phyloP scores from a whole-genome alignment of 1,140 invertebrate genomes.

The Hylaeus anthracinus region DNA sequence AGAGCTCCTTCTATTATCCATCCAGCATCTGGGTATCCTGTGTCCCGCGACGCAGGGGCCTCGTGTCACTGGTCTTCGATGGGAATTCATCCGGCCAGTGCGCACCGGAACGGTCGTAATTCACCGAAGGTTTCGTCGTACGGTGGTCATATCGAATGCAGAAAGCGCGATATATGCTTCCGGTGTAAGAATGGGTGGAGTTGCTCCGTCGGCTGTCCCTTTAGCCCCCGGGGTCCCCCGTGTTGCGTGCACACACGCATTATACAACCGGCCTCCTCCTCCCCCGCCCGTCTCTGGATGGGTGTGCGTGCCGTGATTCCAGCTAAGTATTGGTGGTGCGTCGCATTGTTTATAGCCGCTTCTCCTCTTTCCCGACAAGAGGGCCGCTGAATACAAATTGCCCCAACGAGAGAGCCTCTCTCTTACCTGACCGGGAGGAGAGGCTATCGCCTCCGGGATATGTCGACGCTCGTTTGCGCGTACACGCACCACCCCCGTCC shows the following conservation, averaged over 20 bases:
- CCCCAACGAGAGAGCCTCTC: conserved; percentile 47
- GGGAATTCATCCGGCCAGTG: conserved; percentile 7
- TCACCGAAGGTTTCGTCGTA: conserved; percentile 46
- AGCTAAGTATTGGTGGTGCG: conserved; percentile 71
- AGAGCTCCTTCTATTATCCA: neutral
- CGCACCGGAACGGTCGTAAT: conserved; percentile 54
- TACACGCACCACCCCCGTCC: conserved; percentile 35
- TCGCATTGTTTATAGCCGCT: conserved; percentile 78
- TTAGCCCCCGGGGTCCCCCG: conserved; percentile 48
- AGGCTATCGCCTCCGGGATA: conserved; percentile 50
- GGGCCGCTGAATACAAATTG: conserved; percentile 75
- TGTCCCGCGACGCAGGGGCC: neutral
- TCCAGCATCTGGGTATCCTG: neutral
- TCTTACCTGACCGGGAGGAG: conserved; percentile 45
- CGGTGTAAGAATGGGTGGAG: conserved; percentile 73
- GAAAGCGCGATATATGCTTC: conserved; percentile 72
- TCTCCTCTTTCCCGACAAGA: conserved; percentile 74
- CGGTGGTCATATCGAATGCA: conserved; percentile 74
- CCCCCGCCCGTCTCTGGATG: neutral
- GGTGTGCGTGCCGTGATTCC: conserved; percentile 61
- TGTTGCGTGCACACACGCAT: conserved; percentile 39
- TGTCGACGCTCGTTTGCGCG: conserved; percentile 53
- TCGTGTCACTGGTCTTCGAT: conserved; percentile 8
- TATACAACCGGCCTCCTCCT: neutral
- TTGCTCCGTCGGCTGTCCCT: conserved; percentile 68